Evolutionary conservation across 2,888 invertebrate genomes (phyloP), one percentile per base, ranked within the genome.

Genomic region (Drosophila falleni): DNA sequence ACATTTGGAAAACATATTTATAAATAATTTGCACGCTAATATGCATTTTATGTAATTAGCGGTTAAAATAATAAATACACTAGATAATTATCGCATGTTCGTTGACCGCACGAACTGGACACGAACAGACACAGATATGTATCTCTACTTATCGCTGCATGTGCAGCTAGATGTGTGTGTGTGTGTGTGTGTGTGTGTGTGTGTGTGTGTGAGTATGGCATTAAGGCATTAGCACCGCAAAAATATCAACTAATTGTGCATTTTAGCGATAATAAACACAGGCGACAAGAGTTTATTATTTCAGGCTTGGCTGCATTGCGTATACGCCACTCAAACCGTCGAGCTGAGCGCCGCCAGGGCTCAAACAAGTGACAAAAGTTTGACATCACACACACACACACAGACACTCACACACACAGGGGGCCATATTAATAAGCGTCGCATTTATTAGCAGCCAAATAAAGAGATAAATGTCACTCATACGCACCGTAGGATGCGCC

Each of bases 31-130:
- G 73, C 76, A 84, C 74, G 78, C 86, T 84, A 89, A 86, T 89
- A 89, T 84, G 86, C 87, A 89, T 86, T 87, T 87, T 84, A 86
- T 86, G 89, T 89, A 89, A 86, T 86, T 86, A 86, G 86, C 85
- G 86, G 86, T 86, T 87, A 89, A 86, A 89, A 86, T 87, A 86
- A 86, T 86, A 89, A 86, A 86, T 86, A 86, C 87, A 80, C 78
- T 80, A 89, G 89, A 86, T 89, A 89, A 86, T 86, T 86, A 89
- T 89, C 86, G 66, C 84, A 87, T 81, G 80, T 80, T 73, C 77
- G 75, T 70, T 74, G 79, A 89, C 89, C 86, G 71, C 86, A 86
- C 70, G 78, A 70, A 85, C 78, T 74, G 63, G 50, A 47, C 44
- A 41, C 63, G 53, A 53, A n/a, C 26, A 47, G 55, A 16, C 5